These are phyloP conservation scores for Luehdorfia chinensis DNA, from an alignment of 1,140 invertebrate genomes.

Conservation along the genomic window DNA sequence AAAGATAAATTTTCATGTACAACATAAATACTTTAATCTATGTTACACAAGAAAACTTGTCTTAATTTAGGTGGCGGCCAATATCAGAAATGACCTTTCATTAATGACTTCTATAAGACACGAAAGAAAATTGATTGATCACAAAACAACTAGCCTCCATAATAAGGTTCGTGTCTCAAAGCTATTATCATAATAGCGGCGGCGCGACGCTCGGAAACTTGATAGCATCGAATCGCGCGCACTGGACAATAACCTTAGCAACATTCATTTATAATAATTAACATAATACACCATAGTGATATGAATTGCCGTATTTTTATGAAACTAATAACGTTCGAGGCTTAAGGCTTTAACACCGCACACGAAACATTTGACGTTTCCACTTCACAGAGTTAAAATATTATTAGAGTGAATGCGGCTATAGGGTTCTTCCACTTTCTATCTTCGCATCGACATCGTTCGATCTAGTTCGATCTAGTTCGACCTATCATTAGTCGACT, in stretches of 20 bases:
- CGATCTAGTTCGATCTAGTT: too few species aligned
- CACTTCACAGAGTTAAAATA: neutral
- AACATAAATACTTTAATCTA: too few species aligned
- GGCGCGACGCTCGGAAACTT: constrained; percentile 63
- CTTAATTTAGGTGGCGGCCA: too few species aligned
- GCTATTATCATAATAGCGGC: constrained; percentile 64
- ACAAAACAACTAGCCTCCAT: constrained; percentile 38
- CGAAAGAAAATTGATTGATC: constrained; percentile 53
- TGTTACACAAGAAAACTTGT: too few species aligned
- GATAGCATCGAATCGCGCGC: constrained; percentile 67
- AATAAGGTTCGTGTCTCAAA: constrained; percentile 62
- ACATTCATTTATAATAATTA: constrained; percentile 54
- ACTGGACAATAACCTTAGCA: constrained; percentile 67
- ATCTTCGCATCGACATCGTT: too few species aligned
- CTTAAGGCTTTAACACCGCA: constrained; percentile 1
- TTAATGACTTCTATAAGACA: constrained; percentile 9
- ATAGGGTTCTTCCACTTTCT: too few species aligned
- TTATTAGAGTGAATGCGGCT: too few species aligned
- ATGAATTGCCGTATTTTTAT: constrained; percentile 28
- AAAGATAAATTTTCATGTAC: too few species aligned
- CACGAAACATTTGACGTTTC: constrained; percentile 7
- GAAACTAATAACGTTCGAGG: constrained; percentile 16
- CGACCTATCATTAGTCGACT: too few species aligned
- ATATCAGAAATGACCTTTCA: neutral
- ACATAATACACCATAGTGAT: constrained; percentile 29